phyloP scores from a whole-genome alignment of 2,797 vertebrate species.

The Presbytis comata region DNA sequence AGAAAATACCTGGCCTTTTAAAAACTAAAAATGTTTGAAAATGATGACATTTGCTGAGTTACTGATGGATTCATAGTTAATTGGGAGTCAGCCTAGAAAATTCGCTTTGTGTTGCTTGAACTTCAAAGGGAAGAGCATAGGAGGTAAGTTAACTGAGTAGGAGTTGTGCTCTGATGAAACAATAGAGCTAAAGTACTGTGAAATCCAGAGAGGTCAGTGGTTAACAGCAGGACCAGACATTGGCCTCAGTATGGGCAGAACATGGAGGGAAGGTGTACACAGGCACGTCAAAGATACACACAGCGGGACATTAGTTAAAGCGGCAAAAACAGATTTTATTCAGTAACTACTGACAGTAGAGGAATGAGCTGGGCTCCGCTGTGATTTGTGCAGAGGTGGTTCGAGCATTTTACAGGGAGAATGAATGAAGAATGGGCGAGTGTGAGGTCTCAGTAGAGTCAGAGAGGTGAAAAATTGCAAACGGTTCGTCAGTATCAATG shows the following conservation, averaged over 20 bases:
- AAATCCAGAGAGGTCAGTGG: neutral
- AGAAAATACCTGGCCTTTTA: neutral
- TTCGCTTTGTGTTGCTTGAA: neutral
- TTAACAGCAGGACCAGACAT: neutral
- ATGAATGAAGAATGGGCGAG: neutral
- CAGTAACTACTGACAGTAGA: neutral
- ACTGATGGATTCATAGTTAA: neutral
- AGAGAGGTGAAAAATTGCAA: neutral
- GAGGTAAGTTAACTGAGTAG: neutral
- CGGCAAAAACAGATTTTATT: neutral
- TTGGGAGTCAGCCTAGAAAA: neutral
- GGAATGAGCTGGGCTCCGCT: neutral
- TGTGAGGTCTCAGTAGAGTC: neutral
- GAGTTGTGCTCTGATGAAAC: neutral
- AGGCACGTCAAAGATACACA: neutral
- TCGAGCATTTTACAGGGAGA: neutral
- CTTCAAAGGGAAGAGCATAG: neutral
- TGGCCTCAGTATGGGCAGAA: neutral
- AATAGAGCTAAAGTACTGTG: neutral
- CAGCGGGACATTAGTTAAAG: neutral
- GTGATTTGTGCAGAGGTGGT: neutral
- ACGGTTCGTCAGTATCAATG: rapidly evolving
- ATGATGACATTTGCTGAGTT: neutral
- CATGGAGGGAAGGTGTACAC: neutral
- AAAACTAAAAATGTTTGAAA: neutral